phyloP scores from a whole-genome alignment of 2,113 vertebrate genomes.

The Thunnus thynnus region DNA sequence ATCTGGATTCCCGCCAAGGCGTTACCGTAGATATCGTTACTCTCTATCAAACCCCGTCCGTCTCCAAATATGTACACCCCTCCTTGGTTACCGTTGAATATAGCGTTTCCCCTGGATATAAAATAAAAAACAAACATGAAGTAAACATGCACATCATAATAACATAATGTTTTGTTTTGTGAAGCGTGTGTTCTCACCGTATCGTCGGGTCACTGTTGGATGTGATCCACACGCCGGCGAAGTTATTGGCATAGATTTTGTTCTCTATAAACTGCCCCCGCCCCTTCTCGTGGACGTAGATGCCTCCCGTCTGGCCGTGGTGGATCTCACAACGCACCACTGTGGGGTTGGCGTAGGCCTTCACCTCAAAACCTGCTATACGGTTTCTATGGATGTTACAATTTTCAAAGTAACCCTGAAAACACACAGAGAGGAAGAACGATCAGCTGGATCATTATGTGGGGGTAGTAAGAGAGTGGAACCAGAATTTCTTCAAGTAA shows the following conservation, averaged over 20 bases:
- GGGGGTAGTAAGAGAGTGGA: no score
- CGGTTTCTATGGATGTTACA: constrained; percentile 96
- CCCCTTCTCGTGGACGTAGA: constrained; percentile 99
- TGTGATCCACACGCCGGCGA: constrained; percentile 99
- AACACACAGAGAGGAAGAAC: background rate
- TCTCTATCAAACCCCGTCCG: constrained; percentile 98
- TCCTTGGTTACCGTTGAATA: constrained; percentile 99
- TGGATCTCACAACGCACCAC: constrained; percentile 99
- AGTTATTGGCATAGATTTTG: constrained; percentile 99
- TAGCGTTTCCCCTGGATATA: constrained; percentile 93
- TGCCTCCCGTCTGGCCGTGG: constrained; percentile 98
- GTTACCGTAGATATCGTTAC: constrained; percentile 99
- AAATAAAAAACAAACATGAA: background rate
- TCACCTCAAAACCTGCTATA: constrained; percentile 99
- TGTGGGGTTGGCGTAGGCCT: constrained; percentile 98
- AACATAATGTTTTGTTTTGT: no score
- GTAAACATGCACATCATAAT: background rate
- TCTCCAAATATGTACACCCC: constrained; percentile 99
- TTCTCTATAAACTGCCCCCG: constrained; percentile 99
- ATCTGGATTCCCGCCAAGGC: constrained; percentile 99
- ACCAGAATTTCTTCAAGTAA: no score
- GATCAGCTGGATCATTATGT: background rate
- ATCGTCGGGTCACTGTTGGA: constrained; percentile 99
- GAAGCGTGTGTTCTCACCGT: constrained; percentile 84
- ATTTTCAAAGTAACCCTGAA: constrained; percentile 85